Evolutionary conservation across 2,113 vertebrate species (phyloP), one percentile per base, ranked within the genome.

Genomic region (Daphoenositta chrysoptera): DNA sequence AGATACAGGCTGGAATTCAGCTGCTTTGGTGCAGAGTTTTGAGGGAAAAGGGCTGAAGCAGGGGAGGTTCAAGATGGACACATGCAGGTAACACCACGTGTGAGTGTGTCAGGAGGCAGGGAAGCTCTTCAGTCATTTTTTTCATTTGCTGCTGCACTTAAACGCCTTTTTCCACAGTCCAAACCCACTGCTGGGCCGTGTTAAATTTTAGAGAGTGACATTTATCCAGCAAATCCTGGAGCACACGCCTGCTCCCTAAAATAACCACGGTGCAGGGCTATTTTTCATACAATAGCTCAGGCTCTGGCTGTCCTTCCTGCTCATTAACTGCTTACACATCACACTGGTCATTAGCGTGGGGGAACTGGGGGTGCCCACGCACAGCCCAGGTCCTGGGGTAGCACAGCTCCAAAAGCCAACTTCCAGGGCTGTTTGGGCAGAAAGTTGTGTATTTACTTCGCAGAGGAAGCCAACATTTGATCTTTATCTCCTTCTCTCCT

Each of bases 151-250:
- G 65, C 63, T 75, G 37, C 7, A 2, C 15, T 96, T 27, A 31
- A 54, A 8, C 4, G 15, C 63, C 83, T 68, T 84, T 87, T 18
- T 26, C 5, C 56, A 28, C 77, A 50, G 24, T 54, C 40, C 86
- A 93, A 93, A 80, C 85, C 37, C 90, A 50, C 83, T 95, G 93
- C 90, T 79, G 87, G 90, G 92, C 90, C 84, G 8, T 54, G 69
- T 85, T 97, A 95, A 73, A 89, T 97, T 97, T 96, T 95, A 97
- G 96, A 94, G 88, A 94, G 40, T 97, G 97, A 97, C 90, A 90
- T 95, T 86, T 96, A 56, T 96, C 92, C 96, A 91, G 75, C 95
- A 96, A 95, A 96, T 98, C 96, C 97, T 96, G 91, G 97, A 97
- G 86, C 97, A 88, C 95, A 87, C 73, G 94, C 96, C 94, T 65